phyloP scores from a whole-genome alignment of 2,888 invertebrate genomes.

The Pheosia gnoma region DNA sequence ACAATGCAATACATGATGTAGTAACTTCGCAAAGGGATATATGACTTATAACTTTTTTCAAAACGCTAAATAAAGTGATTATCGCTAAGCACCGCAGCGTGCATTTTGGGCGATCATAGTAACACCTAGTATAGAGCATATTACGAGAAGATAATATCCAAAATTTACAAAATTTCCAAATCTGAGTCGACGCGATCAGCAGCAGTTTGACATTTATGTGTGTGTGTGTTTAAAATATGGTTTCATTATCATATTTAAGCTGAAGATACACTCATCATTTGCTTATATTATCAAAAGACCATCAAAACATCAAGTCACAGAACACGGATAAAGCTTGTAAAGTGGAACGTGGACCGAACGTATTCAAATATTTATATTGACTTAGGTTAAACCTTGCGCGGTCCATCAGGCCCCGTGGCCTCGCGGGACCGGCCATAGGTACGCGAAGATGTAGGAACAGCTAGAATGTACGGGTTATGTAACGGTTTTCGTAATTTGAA shows the following conservation, averaged over 20 bases:
- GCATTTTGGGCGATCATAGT: too few relatives aligned
- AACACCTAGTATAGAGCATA: too few relatives aligned
- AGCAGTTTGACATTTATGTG: too few relatives aligned
- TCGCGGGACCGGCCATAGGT: slow-evolving; percentile 72
- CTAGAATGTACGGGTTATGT: slow-evolving; percentile 1
- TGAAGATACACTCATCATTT: not conserved
- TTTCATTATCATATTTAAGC: too few relatives aligned
- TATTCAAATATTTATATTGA: slow-evolving; percentile 81
- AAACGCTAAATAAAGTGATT: too few relatives aligned
- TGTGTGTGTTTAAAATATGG: too few relatives aligned
- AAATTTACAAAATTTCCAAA: too few relatives aligned
- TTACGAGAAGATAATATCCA: too few relatives aligned
- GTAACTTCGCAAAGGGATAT: too few relatives aligned
- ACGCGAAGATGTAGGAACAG: slow-evolving; percentile 37
- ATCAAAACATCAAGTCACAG: slow-evolving; percentile 43
- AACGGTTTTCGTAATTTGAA: not conserved
- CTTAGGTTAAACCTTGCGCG: slow-evolving; percentile 78
- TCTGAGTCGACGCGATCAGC: too few relatives aligned
- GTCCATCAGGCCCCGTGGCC: slow-evolving; percentile 73
- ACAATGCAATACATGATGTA: not conserved
- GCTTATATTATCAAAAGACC: slow-evolving; percentile 15
- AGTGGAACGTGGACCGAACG: slow-evolving; percentile 42
- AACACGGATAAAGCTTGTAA: slow-evolving; percentile 46
- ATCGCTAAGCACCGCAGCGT: too few relatives aligned
- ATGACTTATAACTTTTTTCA: too few relatives aligned